Conservation (phyloP, 1,140 invertebrate genomes). For the Halyomorpha halys region DNA sequence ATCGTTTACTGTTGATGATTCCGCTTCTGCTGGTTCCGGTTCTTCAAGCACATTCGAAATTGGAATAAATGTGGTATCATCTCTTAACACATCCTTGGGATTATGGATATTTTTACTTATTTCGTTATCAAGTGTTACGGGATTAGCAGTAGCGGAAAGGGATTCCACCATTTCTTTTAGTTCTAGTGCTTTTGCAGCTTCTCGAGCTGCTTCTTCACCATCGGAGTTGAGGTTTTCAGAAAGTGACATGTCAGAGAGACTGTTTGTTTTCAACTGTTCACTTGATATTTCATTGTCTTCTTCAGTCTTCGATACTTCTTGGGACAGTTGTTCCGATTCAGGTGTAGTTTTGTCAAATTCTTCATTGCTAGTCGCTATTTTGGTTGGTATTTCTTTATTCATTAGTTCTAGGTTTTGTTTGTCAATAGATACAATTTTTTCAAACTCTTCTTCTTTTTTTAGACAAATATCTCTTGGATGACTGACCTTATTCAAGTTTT, state of each 20-base stretch:
- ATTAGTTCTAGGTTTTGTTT: slow-evolving; percentile 11
- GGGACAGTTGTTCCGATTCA: neutral
- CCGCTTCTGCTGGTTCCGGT: neutral
- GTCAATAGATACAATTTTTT: neutral
- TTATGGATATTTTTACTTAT: neutral
- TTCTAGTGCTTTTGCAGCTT: slow-evolving; percentile 19
- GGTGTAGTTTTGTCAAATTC: neutral
- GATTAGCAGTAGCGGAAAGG: neutral
- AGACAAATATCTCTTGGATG: neutral
- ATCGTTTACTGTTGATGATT: neutral
- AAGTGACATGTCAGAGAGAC: slow-evolving; percentile 29
- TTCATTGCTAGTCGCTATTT: slow-evolving; percentile 7
- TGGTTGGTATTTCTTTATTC: slow-evolving; percentile 5
- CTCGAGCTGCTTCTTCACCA: slow-evolving; percentile 24
- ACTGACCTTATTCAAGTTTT: too few species aligned
- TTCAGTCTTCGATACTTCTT: slow-evolving; percentile 18
- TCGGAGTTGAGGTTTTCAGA: slow-evolving; percentile 25
- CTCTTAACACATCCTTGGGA: neutral
- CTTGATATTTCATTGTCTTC: slow-evolving; percentile 29
- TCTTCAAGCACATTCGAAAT: neutral
- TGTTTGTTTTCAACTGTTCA: slow-evolving; percentile 30
- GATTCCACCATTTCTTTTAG: slow-evolving; percentile 7
- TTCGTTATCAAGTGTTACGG: neutral
- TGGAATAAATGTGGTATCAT: neutral
- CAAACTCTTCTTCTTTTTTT: neutral